These are phyloP conservation scores for Ips nitidus DNA, from an alignment of 1,140 invertebrate genomes.

Conservation along the genomic window DNA sequence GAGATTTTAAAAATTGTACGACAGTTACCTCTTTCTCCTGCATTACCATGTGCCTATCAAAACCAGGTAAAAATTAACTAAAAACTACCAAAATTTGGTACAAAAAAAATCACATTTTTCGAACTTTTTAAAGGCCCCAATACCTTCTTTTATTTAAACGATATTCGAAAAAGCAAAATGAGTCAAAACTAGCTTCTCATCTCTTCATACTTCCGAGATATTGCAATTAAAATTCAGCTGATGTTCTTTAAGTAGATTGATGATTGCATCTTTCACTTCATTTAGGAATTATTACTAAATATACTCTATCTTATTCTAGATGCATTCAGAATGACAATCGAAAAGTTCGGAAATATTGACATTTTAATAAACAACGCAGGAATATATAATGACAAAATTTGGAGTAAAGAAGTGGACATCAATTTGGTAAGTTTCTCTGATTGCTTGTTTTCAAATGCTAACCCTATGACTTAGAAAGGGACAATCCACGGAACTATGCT, in stretches of 20 bases:
- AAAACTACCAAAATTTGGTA: too few species aligned
- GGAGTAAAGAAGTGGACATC: slow-evolving; percentile 54
- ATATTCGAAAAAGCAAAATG: too few species aligned
- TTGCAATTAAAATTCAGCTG: not conserved
- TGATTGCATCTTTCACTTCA: too few species aligned
- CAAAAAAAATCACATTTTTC: too few species aligned
- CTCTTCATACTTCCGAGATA: not conserved
- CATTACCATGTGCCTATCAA: too few species aligned
- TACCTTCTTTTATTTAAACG: too few species aligned
- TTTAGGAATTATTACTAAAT: too few species aligned
- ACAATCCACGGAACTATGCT: slow-evolving; percentile 40
- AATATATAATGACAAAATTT: slow-evolving; percentile 55
- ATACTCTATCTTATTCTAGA: slow-evolving; percentile 31
- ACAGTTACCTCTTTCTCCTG: not conserved
- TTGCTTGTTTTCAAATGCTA: not conserved
- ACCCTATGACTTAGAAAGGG: slow-evolving; percentile 39
- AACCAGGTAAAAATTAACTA: too few species aligned
- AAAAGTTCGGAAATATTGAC: slow-evolving; percentile 44
- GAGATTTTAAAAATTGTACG: too few species aligned
- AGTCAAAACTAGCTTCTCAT: too few species aligned
- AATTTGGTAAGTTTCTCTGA: slow-evolving; percentile 53
- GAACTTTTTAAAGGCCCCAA: too few species aligned
- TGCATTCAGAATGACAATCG: slow-evolving; percentile 44
- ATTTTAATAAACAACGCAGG: slow-evolving; percentile 53
- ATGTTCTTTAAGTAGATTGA: too few species aligned